Conservation (phyloP, 2,888 invertebrate species). For the Pardosa pseudoannulata region DNA sequence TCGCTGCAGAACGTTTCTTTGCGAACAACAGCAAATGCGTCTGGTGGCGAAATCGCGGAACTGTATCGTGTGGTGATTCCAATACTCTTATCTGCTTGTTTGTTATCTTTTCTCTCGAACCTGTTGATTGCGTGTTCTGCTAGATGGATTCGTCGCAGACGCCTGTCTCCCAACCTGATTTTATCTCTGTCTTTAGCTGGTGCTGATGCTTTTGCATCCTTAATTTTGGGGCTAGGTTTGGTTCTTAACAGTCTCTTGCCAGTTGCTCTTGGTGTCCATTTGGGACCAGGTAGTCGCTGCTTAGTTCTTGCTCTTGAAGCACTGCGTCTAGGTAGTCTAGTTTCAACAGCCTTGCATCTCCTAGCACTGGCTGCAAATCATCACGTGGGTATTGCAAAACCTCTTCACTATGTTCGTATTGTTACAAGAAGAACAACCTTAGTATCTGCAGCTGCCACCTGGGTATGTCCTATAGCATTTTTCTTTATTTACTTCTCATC, state of each 20-base stretch:
- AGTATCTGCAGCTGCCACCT: constrained; percentile 80
- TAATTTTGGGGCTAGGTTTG: constrained; percentile 80
- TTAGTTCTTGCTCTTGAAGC: constrained; percentile 77
- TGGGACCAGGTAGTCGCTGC: constrained; percentile 77
- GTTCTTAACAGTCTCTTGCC: constrained; percentile 81
- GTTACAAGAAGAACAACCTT: constrained; percentile 80
- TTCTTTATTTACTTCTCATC: constrained; percentile 80
- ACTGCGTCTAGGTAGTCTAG: constrained; percentile 81
- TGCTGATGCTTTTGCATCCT: constrained; percentile 81
- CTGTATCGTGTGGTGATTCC: constrained; percentile 76
- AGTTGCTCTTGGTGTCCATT: constrained; percentile 75
- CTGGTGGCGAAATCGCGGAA: neutral
- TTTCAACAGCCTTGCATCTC: constrained; percentile 83
- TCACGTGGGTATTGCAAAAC: constrained; percentile 82
- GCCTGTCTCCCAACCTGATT: constrained; percentile 76
- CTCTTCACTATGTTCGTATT: constrained; percentile 82
- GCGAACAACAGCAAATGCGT: neutral
- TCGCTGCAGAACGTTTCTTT: neutral
- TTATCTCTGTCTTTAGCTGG: constrained; percentile 78
- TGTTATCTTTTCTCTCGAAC: constrained; percentile 80
- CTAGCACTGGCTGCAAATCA: constrained; percentile 83
- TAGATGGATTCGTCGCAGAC: constrained; percentile 79
- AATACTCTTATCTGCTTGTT: constrained; percentile 79
- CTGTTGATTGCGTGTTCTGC: constrained; percentile 80
- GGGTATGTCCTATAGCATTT: constrained; percentile 81